Evolutionary conservation across 2,797 vertebrate species (phyloP).

Genomic region (Cygnus olor): DNA sequence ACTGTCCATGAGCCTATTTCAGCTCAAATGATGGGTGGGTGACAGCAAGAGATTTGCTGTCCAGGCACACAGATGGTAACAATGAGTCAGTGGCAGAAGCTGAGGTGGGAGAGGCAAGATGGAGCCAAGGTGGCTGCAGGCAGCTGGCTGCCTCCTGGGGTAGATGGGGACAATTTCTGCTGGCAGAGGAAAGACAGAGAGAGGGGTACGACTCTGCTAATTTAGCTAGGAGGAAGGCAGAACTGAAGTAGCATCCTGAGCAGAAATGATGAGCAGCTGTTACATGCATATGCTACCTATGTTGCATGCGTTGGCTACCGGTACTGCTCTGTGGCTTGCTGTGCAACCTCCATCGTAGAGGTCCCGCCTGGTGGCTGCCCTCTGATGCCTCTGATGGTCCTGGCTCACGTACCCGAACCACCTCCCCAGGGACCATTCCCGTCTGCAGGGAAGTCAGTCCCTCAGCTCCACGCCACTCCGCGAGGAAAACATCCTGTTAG

Average conservation of each 20-base stretch:
- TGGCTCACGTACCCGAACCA: background rate
- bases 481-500: constrained; percentile 1
- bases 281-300: background rate
- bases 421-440: background rate
- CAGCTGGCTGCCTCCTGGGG: background rate
- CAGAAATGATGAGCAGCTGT: background rate
- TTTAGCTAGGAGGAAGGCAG: background rate
- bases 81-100: background rate
- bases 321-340: fast-evolving
- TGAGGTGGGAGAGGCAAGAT: background rate
- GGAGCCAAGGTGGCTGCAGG: background rate
- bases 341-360: fast-evolving
- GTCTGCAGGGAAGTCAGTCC: background rate
- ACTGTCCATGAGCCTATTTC: background rate
- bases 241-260: background rate
- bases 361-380: background rate
- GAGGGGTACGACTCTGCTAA: background rate
- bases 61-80: background rate
- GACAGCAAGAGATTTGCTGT: background rate
- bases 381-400: background rate
- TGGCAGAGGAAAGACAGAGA: background rate
- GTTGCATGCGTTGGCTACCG: background rate
- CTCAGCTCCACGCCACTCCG: background rate
- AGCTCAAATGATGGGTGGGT: background rate
- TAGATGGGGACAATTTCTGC: background rate